Evolutionary conservation across 2,888 invertebrate genomes (phyloP), one percentile per base, ranked within the genome.

Genomic region (Chydorus sphaericus): DNA sequence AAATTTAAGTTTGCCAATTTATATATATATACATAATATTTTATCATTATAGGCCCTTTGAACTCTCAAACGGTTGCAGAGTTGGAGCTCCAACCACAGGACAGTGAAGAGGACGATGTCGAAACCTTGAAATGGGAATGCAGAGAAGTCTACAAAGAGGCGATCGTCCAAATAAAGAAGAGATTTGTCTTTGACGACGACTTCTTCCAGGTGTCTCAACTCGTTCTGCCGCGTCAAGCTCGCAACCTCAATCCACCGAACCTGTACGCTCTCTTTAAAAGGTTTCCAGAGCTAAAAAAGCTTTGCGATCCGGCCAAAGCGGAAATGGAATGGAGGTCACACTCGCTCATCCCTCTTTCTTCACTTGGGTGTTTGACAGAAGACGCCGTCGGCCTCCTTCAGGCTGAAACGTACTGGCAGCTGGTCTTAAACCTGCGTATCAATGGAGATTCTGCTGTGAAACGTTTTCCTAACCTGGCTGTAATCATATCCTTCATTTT

Each of bases 181-280:
- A 23, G 44, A n/a, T 44, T 23, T 23, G 44, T 26, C n/a, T 44
- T 44, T 14, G 3, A 5, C 8, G 44, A 44, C n/a, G 16, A 14
- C 3, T 44, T 26, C 23, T 44, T 23, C n/a, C 4, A 44, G 4
- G 14, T 44, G 36, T 36, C n/a, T 36, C 11, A 33, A 33, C 56
- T 61, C 37, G 56, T 62, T 36, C 58, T 61, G 20, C 60, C 60
- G n/a, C 28, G 28, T 51, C 23, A 39, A 28, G 58, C 58, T 8
- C 60, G 60, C 54, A 54, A 49, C 16, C 62, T 58, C 36, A 36
- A 60, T 48, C 51, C 53, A 37, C 60, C 61, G 57, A 50, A 58
- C n/a, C 52, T 63, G 29, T 11, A 11, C 44, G 23, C 2, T 14
- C 11, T 44, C 11, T 44, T 44, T 26, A 16, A 23, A 11, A 23